A percentile compares a stretch with the other conserved stretches of the same genome.
Conservation (phyloP, 2,113 vertebrate genomes). For the Machaerirhynchus nigripectus region DNA sequence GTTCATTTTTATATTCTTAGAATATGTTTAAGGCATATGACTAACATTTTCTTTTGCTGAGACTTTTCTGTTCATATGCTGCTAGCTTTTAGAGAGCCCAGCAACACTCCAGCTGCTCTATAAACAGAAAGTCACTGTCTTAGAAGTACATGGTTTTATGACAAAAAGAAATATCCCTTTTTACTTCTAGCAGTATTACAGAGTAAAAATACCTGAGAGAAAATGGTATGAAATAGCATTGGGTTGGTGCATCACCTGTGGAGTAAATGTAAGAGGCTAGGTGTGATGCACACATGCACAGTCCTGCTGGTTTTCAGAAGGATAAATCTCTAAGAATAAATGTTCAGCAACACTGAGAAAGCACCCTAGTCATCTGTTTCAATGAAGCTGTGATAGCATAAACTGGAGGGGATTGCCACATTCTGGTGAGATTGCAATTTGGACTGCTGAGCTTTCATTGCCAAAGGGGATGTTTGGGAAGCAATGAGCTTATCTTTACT, state of each 20-base stretch:
- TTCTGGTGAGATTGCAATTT: slow-evolving; percentile 15
- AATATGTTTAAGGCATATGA: neutral
- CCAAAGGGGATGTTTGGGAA: neutral
- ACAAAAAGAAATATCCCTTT: neutral
- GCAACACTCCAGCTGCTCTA: neutral
- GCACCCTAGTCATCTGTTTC: neutral
- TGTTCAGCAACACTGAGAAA: neutral
- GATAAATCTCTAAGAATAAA: neutral
- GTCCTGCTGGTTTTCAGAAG: neutral
- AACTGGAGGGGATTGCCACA: neutral
- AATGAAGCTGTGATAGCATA: neutral
- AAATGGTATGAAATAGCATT: neutral
- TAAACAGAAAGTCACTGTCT: neutral
- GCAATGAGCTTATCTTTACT: neutral
- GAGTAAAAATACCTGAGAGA: neutral
- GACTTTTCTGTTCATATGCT: neutral
- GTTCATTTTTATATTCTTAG: neutral
- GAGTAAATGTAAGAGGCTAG: neutral
- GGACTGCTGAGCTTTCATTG: slow-evolving; percentile 20
- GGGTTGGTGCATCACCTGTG: neutral
- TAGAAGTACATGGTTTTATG: neutral
- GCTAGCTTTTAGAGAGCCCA: neutral
- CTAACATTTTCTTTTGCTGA: neutral
- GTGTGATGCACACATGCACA: neutral
- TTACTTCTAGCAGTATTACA: neutral